Percentiles rank a stretch among this genome's conserved stretches.
Conservation (phyloP, 2,113 vertebrate species). For the Alosa alosa region DNA sequence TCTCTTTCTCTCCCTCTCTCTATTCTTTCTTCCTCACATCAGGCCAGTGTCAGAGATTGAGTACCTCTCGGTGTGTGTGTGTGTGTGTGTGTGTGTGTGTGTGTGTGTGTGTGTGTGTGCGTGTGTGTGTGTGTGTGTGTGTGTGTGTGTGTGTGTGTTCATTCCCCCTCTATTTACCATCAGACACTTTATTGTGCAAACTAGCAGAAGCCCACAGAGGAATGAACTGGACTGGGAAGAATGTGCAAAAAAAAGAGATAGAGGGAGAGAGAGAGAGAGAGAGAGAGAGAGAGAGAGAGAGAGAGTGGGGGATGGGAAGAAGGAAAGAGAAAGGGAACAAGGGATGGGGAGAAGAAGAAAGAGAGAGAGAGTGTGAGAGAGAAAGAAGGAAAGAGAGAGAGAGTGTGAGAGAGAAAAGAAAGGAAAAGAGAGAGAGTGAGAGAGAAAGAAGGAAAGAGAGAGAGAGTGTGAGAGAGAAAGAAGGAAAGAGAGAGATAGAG, state of each 20-base stretch:
- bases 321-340: neutral
- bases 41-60: conserved; percentile 5
- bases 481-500: neutral
- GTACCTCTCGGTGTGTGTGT: neutral
- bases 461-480: neutral
- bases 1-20: neutral
- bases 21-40: conserved; percentile 4
- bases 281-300: neutral
- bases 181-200: conserved; percentile 44
- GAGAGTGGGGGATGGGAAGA: too few species aligned
- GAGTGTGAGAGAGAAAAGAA: too few species aligned
- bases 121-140: too few species aligned
- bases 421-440: too few species aligned
- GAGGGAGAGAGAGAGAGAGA: neutral
- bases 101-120: too few species aligned
- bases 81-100: neutral
- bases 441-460: neutral
- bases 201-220: conserved; percentile 29
- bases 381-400: neutral
- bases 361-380: too few species aligned
- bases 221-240: conserved; percentile 31
- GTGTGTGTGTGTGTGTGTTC: neutral
- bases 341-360: too few species aligned
- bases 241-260: neutral
- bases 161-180: conserved; percentile 41